Evolutionary conservation across 2,797 vertebrate species (phyloP).

Genomic region (Gallinago solitaria): DNA sequence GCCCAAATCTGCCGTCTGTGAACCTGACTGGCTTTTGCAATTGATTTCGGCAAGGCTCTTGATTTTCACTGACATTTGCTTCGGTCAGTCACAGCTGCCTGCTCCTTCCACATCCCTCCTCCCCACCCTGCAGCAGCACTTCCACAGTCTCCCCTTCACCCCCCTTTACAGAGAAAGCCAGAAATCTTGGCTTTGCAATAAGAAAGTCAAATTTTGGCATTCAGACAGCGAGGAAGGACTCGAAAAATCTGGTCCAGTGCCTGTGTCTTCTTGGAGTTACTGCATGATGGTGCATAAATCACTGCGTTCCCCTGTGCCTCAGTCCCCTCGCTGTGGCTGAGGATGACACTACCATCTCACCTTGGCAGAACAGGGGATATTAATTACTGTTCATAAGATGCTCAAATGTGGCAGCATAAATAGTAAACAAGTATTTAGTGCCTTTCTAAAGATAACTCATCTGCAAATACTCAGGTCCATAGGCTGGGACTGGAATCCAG

Average conservation of each 20-base stretch:
- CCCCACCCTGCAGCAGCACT: neutral
- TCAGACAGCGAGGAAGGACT: neutral
- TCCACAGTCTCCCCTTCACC: neutral
- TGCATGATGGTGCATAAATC: constrained; percentile 46
- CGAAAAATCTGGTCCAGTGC: neutral
- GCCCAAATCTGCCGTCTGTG: neutral
- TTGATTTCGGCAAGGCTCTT: neutral
- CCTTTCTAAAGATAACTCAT: constrained; percentile 25
- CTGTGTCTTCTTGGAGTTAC: neutral
- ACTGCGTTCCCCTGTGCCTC: neutral
- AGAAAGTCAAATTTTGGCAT: neutral
- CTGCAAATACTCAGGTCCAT: neutral
- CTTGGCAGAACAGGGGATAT: neutral
- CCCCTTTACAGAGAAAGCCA: neutral
- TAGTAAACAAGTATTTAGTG: constrained; percentile 7
- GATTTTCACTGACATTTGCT: constrained; percentile 41
- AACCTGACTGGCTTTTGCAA: constrained; percentile 47
- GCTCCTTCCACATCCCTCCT: neutral
- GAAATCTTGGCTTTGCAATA: neutral
- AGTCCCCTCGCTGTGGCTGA: neutral
- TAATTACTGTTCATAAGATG: neutral
- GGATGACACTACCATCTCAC: neutral
- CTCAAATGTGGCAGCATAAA: neutral
- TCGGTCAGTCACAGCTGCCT: neutral
- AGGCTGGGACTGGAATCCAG: neutral